Base-by-base conservation (phyloP, 64 coral and sea anemone genomes). In the Anthopleura sola region DNA sequence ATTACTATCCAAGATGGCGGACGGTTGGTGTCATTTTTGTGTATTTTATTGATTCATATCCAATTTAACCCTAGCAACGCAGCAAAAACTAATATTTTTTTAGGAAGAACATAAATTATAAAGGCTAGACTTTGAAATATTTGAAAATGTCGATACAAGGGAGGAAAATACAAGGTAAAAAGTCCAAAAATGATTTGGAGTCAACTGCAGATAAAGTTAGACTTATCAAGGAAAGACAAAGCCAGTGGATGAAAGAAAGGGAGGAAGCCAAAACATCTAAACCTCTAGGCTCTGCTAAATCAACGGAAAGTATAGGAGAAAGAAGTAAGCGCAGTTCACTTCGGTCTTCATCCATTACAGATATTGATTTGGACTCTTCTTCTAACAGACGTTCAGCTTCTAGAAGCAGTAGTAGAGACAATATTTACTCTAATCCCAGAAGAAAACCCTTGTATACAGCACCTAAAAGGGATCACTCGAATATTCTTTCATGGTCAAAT, bases 191-290 rank as follows among this genome's bases (percentile, higher is more conserved):
- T 10, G 88, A 88, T 28, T 37, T 87, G 48, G 93, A 92, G 44
- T 87, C 90, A 51, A 92, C 93, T 6, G 79, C 76, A 36, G 90
- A 92, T 75, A 99, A 99, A 90, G 90, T 95, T 20, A 69, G 88
- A 21, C 66, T 84, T 66, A 92, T 99, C 4, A 88, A 89, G 29
- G 90, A 99, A 68, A 89, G 91, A 86, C 97, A 99, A 64, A 87
- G 75, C 74, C 79, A 87, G 9, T 99, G 97, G 97, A 95, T 99
- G 93, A 89, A 82, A 84, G 87, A 99, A 47, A 78, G 97, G 84
- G 97, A 99, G 58, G 87, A 58, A 2, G 85, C 90, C 1, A 93
- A 88, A 49, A 36, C 31, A 16, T 21, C 19, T 36, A 80, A 56
- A 75, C 28, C 90, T 60, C 38, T 85, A 36, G 24, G 79, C 49